phyloP scores from a whole-genome alignment of 2,113 vertebrate species.

The Oreochromis aureus region DNA sequence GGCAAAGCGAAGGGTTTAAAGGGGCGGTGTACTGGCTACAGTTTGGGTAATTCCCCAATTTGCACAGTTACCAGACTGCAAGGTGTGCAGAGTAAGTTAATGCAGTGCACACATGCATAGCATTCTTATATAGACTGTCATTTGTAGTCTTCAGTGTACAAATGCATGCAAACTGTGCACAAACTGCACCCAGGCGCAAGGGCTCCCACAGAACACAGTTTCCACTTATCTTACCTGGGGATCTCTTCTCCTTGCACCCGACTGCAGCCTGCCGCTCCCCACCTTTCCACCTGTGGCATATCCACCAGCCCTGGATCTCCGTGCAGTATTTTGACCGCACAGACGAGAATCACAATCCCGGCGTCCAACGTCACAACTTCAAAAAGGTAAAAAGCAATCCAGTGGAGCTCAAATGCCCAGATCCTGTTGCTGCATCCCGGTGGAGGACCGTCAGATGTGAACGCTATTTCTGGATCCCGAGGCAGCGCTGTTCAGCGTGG shows the following conservation, averaged over 20 bases:
- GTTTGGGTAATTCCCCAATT: background rate
- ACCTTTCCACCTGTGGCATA: slow-evolving; percentile 56
- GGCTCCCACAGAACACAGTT: background rate
- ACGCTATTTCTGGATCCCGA: background rate
- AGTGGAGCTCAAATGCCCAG: background rate
- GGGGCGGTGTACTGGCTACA: background rate
- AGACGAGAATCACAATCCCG: background rate
- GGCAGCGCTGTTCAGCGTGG: background rate
- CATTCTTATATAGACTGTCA: background rate
- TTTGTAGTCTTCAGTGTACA: background rate
- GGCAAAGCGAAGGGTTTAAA: background rate
- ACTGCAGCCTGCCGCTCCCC: slow-evolving; percentile 18
- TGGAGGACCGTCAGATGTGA: background rate
- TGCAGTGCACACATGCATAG: background rate
- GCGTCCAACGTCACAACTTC: background rate
- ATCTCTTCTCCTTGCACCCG: background rate
- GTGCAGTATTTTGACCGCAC: background rate
- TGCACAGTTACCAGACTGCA: background rate
- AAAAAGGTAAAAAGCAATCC: background rate
- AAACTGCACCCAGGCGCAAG: background rate
- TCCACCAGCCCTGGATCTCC: slow-evolving; percentile 35
- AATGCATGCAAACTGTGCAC: background rate
- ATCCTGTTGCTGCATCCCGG: slow-evolving; percentile 26
- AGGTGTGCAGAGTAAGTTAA: background rate
- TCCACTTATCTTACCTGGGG: slow-evolving; percentile 31